Evolutionary conservation across 1,140 invertebrate species (phyloP), one percentile per base, ranked within the genome.

Genomic region (Vanessa atalanta): DNA sequence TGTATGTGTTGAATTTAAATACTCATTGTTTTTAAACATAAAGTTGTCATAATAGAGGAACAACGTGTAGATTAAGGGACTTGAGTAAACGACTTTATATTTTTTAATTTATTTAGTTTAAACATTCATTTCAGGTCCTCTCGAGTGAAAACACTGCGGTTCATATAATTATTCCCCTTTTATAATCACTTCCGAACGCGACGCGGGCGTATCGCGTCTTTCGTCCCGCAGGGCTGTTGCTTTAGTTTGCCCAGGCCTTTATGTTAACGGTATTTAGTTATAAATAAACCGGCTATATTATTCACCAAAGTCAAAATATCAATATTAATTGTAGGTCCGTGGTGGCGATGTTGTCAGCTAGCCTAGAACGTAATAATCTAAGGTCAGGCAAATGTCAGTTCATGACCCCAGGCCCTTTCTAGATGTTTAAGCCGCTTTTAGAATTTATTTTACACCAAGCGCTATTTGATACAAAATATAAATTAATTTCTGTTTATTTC

Each of bases 321-420:
- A 65, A 65, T 65, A 55, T 57, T 68, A 68, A 53, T 68, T 68
- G 37, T 23, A 68, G 66, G 66, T 68, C 53, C 50, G 51, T 13
- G n/a, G 47, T 31, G 23, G 66, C 66, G 50, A 68, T 71, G 60
- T 71, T 71, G 70, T 65, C 70, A 65, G 70, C 60, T 13, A 70
- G 60, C 23, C 57, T 53, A 51, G 31, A 63, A 65, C 50, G 70
- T 71, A 53, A 71, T 65, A 73, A 67, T 51, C 57, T 67, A 67
- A 73, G 71, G 71, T 73, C 71, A 73, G 65, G 23, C 43, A 73
- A 73, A 73, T 73, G 71, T 64, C 71, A 73, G 57, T 55, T 48
- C 51, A 43, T 48, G 71, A 73, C 71, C 71, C 23, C 12, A 60
- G 57, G 48, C 43, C 57, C 67, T 60, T 70, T 47, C 68, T 14